Base-by-base conservation (phyloP, 2,888 invertebrate genomes). In the Teleiodes luculella region DNA sequence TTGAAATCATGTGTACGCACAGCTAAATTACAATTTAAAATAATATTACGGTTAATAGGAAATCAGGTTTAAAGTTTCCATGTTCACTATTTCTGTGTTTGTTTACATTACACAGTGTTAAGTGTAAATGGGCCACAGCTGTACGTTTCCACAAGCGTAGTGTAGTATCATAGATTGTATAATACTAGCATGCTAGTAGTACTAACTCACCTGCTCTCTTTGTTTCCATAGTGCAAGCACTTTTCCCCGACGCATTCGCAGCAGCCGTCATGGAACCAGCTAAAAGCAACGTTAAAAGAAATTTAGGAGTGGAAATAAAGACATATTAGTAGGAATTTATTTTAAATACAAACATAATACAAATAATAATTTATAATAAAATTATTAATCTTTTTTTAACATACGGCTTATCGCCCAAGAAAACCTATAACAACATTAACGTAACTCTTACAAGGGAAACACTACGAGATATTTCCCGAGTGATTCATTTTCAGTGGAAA, bases 191-290 rank as follows among this genome's bases (percentile, higher is more conserved):
- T 16, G 16, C 8, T 37, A 18, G 13, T 37, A 7, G 14, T 36
- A 36, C 8, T 2, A 6, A 20, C 41, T 73, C 79, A 95, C 92
- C 95, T 93, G 88, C 95, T 95, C 74, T 96, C 95, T 70, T 95
- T 95, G 58, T 96, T 94, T 1, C 97, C 98, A 78, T 96, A 97
- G 76, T 96, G 96, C 61, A 96, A 91, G 76, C 97, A 98, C 46
- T 94, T 94, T 60, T 94, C 93, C 0, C 97, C 97, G 49, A 97
- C 93, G 76, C 98, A 98, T 80, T 98, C 96, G 78, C 98, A 98
- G 76, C 98, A 98, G 1, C 97, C 97, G 73, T 97, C 96, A 80
- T 97, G 96, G 84, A 97, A 97, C 97, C 97, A 97, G 68, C 97
- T 93, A 87, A 91, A 97, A 80, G 11, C 10, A 18, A 41, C 10